A percentile compares a stretch with the other conserved stretches of the same genome.
phyloP scores from a whole-genome alignment of 2,888 invertebrate genomes.

The Eulithis testata region DNA sequence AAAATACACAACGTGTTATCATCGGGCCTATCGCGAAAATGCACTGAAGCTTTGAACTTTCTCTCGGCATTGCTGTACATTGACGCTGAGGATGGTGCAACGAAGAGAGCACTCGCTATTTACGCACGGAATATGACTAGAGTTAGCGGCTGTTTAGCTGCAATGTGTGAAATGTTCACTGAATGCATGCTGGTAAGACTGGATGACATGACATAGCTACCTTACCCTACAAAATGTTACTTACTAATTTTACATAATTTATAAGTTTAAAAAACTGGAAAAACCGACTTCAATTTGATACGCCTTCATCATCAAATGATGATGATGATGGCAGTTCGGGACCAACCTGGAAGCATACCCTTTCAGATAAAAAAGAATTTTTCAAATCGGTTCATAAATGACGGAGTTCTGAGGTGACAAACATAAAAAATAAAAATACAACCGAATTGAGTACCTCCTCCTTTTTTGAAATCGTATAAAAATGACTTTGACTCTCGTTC shows the following conservation, averaged over 20 bases:
- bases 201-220: neutral
- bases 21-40: constrained; percentile 53
- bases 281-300: too few species aligned
- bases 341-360: too few species aligned
- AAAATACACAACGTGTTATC: constrained; percentile 55
- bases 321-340: too few species aligned
- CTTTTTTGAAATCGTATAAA: too few species aligned
- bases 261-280: too few species aligned
- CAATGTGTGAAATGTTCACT: constrained; percentile 63
- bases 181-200: constrained; percentile 64
- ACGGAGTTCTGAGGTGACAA: too few species aligned
- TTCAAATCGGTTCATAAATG: too few species aligned
- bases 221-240: too few species aligned
- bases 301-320: too few species aligned
- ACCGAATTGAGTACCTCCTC: neutral
- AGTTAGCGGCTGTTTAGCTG: constrained; percentile 67
- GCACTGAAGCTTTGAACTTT: constrained; percentile 61
- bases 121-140: constrained; percentile 66
- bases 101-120: constrained; percentile 47
- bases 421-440: too few species aligned
- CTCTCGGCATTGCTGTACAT: constrained; percentile 58
- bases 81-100: constrained; percentile 45
- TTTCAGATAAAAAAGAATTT: too few species aligned
- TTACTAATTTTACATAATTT: too few species aligned
- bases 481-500: constrained; percentile 24